Percentiles rank a stretch among this genome's conserved stretches.
phyloP scores from a whole-genome alignment of 1,140 invertebrate genomes.

The Lucilia sericata region DNA sequence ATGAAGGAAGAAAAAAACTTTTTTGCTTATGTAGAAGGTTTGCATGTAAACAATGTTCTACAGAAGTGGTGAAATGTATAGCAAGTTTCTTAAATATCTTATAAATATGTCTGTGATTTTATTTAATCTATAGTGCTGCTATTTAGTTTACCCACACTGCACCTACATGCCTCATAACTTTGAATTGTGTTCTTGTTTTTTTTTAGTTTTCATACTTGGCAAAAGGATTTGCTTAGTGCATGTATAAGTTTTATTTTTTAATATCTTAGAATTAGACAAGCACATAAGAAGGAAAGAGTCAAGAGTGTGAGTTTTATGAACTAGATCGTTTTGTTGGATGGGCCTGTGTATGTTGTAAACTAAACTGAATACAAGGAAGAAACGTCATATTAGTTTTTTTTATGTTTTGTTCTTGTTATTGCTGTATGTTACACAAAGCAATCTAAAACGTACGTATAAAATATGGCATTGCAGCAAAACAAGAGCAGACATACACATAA shows the following conservation, averaged over 20 bases:
- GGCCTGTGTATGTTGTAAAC: neutral
- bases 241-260: slow-evolving; percentile 20
- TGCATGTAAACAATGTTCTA: neutral
- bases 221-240: slow-evolving; percentile 1
- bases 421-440: slow-evolving; percentile 3
- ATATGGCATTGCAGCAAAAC: slow-evolving; percentile 1
- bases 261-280: slow-evolving; percentile 27
- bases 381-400: slow-evolving; percentile 24
- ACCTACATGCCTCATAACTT: neutral
- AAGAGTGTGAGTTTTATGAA: neutral
- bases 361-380: neutral
- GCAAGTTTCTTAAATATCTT: neutral
- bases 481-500: neutral
- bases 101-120: no score
- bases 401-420: neutral
- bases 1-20: neutral
- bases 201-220: slow-evolving; percentile 3
- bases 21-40: neutral
- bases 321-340: slow-evolving; percentile 10
- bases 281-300: slow-evolving; percentile 14
- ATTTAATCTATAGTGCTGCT: neutral
- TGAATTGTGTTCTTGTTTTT: neutral
- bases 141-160: neutral
- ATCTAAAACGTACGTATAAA: neutral
- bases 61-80: neutral